These are phyloP conservation scores for Typhlichthys subterraneus DNA, from an alignment of 2,797 vertebrate genomes.

Conservation along the genomic window DNA sequence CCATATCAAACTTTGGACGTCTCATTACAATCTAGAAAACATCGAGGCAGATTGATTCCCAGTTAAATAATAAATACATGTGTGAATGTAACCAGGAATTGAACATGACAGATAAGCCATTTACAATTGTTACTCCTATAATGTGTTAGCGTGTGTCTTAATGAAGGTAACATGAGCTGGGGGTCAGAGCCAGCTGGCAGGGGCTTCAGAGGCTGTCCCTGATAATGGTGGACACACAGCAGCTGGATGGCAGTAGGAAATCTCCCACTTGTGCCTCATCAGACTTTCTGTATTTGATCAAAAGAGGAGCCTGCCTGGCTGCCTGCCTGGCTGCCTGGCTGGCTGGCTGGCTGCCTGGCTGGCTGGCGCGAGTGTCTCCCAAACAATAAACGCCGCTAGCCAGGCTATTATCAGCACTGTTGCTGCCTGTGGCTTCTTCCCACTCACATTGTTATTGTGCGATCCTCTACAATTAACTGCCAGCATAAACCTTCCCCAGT, in stretches of 20 bases:
- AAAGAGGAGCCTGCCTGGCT: constrained; percentile 39
- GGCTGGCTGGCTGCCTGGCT: constrained; percentile 17
- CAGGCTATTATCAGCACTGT: constrained; percentile 61
- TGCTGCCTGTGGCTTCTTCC: constrained; percentile 33
- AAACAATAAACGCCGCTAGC: constrained; percentile 59
- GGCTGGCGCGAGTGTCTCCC: constrained; percentile 20
- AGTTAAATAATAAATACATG: neutral
- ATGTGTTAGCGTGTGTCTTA: constrained; percentile 14
- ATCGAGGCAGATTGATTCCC: neutral
- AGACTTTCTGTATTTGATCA: constrained; percentile 51
- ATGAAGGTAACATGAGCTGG: constrained; percentile 31
- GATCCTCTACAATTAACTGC: constrained; percentile 65
- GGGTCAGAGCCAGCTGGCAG: constrained; percentile 53
- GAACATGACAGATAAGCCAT: too few relatives aligned
- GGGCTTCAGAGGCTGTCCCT: constrained; percentile 51
- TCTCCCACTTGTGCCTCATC: constrained; percentile 47
- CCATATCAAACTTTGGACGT: constrained; percentile 4
- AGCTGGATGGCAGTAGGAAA: constrained; percentile 66
- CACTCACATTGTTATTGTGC: constrained; percentile 58
- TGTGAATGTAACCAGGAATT: too few relatives aligned
- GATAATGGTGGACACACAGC: constrained; percentile 45
- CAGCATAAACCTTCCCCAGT: constrained; percentile 64
- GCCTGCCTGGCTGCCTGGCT: neutral
- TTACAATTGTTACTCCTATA: too few relatives aligned
- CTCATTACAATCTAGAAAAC: constrained; percentile 17